These are phyloP conservation scores for Zaprionus nigranus DNA, from an alignment of 1,140 invertebrate species.

Conservation along the genomic window DNA sequence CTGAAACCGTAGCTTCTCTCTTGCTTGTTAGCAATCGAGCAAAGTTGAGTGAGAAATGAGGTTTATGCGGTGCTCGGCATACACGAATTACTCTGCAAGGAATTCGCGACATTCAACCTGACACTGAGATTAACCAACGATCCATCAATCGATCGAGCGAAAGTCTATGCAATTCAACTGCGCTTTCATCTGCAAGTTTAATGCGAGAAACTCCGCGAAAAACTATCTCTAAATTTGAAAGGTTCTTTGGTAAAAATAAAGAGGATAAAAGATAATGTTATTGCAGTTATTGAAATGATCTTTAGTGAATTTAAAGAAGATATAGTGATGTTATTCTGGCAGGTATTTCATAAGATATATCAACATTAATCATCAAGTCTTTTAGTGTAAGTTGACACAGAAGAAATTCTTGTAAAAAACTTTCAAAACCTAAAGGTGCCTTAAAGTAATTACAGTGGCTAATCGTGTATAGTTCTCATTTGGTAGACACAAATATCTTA, in stretches of 20 bases:
- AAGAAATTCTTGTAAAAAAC: no score
- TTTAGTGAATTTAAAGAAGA: no score
- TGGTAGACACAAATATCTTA: no score
- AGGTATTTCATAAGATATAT: no score
- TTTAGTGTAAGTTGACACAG: no score
- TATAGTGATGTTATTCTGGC: no score
- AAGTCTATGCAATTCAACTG: background rate
- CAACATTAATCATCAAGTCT: no score
- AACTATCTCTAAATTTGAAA: background rate
- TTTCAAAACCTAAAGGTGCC: no score
- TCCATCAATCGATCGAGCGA: constrained; percentile 1
- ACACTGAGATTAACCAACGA: background rate
- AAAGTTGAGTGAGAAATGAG: constrained; percentile 6
- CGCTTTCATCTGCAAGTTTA: background rate
- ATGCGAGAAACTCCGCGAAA: background rate
- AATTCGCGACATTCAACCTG: background rate
- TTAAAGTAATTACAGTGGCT: no score
- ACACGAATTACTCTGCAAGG: constrained; percentile 10
- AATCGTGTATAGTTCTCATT: no score
- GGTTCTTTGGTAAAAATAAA: background rate
- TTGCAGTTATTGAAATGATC: no score
- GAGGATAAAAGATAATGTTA: background rate
- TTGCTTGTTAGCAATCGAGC: constrained; percentile 30
- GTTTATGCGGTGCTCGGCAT: constrained; percentile 47
- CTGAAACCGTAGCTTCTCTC: constrained; percentile 24